Base-by-base conservation (phyloP, 2,797 vertebrate species). In the Phrynocephalus forsythii region DNA sequence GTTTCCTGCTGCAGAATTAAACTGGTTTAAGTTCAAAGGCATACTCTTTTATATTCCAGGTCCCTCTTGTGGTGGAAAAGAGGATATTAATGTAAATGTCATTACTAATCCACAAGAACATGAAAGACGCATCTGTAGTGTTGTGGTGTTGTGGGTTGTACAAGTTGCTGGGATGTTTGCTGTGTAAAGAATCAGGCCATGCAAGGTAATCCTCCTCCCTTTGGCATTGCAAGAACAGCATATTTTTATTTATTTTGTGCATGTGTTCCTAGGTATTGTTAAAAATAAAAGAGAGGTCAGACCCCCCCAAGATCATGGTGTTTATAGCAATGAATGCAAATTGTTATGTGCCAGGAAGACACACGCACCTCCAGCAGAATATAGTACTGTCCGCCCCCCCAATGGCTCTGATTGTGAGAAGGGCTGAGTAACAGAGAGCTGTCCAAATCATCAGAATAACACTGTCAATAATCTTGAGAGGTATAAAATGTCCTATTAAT, bases 1-100 rank as follows among this genome's bases (percentile, higher is more conserved):
- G 2, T 50, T 77, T 77, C 44, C 83, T 66, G 67, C 33, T 66
- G 44, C 28, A 16, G 82, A 82, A 71, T 52, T n/a, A 87, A 73
- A 78, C 56, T 30, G 28, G 11, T 16, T 87, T 33, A 28, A 22
- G 56, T 82, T 76, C 76, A 85, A 33, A 75, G 44, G 71, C 48
- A 52, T 72, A 1, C 50, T 84, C 10, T 80, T 90, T 87, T 72
- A 48, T 81, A 44, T 68, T 30, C 50, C n/a, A 78, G 67, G 38
- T 87, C 83, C 79, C 56, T 67, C 73, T 87, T 82, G 86, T 79
- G 78, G 83, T 30, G 5, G 52, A 85, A 82, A 71, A 79, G 38
- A 82, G 52, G 73, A 87, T 85, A 85, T 38, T 22, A 71, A 50
- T 28, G 11, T 10, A 52, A 52, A 78, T 22, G 24, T 73, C 79